Percentiles rank a stretch among this genome's conserved stretches.
These are phyloP conservation scores for Biston stratarius DNA, from an alignment of 2,888 invertebrate genomes.

Conservation along the genomic window DNA sequence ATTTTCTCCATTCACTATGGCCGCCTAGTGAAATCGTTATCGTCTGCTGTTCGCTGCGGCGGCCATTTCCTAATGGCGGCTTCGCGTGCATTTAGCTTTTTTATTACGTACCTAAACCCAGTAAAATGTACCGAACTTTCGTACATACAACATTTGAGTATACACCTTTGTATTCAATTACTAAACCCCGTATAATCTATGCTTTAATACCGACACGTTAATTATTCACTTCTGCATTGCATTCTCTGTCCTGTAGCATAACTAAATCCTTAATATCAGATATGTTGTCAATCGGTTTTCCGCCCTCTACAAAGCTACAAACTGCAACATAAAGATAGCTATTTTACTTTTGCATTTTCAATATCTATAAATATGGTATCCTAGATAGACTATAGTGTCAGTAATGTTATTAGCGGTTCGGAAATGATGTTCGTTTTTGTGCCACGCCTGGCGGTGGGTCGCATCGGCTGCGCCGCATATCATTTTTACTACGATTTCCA, in stretches of 20 bases:
- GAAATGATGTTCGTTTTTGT: slow-evolving; percentile 40
- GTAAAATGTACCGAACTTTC: slow-evolving; percentile 46
- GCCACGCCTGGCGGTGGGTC: slow-evolving; percentile 26
- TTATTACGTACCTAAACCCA: slow-evolving; percentile 64
- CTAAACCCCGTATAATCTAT: slow-evolving; percentile 34
- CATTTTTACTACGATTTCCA: slow-evolving; percentile 48
- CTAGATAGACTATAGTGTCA: slow-evolving; percentile 58
- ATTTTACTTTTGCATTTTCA: slow-evolving; percentile 58
- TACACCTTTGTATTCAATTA: slow-evolving; percentile 46
- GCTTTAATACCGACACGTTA: slow-evolving; percentile 31
- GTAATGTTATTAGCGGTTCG: slow-evolving; percentile 49
- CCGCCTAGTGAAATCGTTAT: slow-evolving; percentile 81
- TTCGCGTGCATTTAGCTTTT: slow-evolving; percentile 81
- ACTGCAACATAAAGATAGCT: slow-evolving; percentile 48
- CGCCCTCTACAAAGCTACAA: slow-evolving; percentile 40
- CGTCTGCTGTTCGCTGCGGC: slow-evolving; percentile 69
- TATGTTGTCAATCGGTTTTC: slow-evolving; percentile 22
- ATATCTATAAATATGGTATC: slow-evolving; percentile 62
- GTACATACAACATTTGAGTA: slow-evolving; percentile 50
- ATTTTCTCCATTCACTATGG: slow-evolving; percentile 81
- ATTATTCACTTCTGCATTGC: slow-evolving; percentile 37
- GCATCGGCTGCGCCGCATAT: slow-evolving; percentile 40
- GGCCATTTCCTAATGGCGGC: slow-evolving; percentile 82
- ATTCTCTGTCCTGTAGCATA: slow-evolving; percentile 18
- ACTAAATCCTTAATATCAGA: slow-evolving; percentile 8